phyloP scores from a whole-genome alignment of 2,797 vertebrate genomes.

The Craterocephalus amniculus region DNA sequence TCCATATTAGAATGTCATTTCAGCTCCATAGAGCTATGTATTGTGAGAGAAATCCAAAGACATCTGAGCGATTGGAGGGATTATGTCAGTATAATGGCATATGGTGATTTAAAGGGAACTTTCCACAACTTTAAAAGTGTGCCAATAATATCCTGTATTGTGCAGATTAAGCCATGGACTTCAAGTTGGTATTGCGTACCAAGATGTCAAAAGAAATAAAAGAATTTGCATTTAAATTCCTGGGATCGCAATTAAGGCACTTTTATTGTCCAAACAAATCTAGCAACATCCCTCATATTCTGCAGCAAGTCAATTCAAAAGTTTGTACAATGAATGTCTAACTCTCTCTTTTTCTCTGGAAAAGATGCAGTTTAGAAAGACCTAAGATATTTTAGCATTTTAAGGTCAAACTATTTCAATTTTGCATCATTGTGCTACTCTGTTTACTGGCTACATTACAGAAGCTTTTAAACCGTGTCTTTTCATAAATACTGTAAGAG shows the following conservation, averaged over 20 bases:
- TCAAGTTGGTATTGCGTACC: not conserved
- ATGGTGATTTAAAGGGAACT: not conserved
- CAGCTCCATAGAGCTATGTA: too few species aligned
- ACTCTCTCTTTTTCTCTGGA: not conserved
- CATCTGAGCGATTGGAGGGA: not conserved
- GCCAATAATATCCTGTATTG: constrained; percentile 43
- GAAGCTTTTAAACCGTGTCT: constrained; percentile 3
- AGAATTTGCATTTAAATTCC: constrained; percentile 35
- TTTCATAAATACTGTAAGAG: constrained; percentile 23
- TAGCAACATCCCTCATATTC: too few species aligned
- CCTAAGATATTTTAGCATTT: not conserved
- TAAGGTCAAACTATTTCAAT: constrained; percentile 31
- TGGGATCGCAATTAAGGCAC: too few species aligned
- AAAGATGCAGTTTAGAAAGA: not conserved
- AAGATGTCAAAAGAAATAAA: not conserved
- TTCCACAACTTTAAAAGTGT: not conserved
- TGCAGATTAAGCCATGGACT: constrained; percentile 36
- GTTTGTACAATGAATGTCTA: not conserved
- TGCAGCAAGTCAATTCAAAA: too few species aligned
- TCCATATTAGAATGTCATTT: too few species aligned
- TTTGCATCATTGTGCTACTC: constrained; percentile 9
- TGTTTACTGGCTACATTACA: constrained; percentile 12
- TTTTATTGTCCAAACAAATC: too few species aligned
- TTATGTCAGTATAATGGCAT: not conserved
- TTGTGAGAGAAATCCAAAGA: too few species aligned